Conservation (phyloP, 2,113 vertebrate species). For the Phylloscopus trochiloides region DNA sequence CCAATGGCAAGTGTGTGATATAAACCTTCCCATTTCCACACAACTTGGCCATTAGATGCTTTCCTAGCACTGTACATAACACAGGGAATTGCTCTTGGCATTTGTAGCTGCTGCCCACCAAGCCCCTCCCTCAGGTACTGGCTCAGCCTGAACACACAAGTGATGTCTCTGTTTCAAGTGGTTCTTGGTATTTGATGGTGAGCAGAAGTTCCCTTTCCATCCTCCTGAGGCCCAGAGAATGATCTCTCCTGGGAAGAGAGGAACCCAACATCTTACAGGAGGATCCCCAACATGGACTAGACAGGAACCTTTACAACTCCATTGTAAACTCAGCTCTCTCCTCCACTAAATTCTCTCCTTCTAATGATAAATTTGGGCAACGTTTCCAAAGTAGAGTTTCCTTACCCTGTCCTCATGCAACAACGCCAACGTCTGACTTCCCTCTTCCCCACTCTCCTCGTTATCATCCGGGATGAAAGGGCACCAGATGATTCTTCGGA, state of each 20-base stretch:
- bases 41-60: background rate
- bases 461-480: conserved; percentile 93
- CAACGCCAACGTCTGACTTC: conserved; percentile 88
- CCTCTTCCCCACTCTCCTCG: conserved; percentile 88
- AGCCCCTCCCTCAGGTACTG: background rate
- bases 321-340: background rate
- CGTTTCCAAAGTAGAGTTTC: fast-evolving
- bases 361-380: background rate
- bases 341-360: background rate
- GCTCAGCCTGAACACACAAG: background rate
- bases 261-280: background rate
- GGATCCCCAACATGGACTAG: background rate
- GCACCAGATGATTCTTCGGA: conserved; percentile 95
- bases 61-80: background rate
- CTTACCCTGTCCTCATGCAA: conserved; percentile 92
- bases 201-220: background rate
- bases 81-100: background rate
- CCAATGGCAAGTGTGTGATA: background rate
- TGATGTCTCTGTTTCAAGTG: background rate
- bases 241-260: background rate
- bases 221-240: background rate
- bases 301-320: background rate
- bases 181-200: fast-evolving
- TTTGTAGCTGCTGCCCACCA: background rate
- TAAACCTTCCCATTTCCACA: background rate